phyloP scores from a whole-genome alignment of 2,888 invertebrate species.

The Protodeltote pygarga region DNA sequence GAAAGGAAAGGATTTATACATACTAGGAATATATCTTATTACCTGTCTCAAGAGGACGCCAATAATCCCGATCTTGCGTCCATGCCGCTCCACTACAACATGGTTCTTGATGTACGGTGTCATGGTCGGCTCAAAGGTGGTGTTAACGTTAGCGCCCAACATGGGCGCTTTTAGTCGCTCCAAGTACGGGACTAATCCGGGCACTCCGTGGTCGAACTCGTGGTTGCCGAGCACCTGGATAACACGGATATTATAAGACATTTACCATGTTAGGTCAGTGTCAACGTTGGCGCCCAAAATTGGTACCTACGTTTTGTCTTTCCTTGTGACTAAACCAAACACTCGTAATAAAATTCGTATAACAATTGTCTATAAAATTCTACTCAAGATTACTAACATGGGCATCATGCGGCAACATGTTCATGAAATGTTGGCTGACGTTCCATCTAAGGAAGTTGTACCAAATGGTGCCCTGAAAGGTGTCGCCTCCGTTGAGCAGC shows the following conservation, averaged over 20 bases:
- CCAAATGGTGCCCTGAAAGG: constrained; percentile 91
- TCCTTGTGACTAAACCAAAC: too few relatives aligned
- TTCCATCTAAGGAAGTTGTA: constrained; percentile 92
- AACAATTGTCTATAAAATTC: too few relatives aligned
- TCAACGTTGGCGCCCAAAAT: too few relatives aligned
- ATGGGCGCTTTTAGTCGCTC: constrained; percentile 88
- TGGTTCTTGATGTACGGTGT: constrained; percentile 89
- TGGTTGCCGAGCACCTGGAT: constrained; percentile 95
- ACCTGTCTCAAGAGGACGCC: constrained; percentile 89
- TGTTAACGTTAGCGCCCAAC: constrained; percentile 92
- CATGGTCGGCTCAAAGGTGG: constrained; percentile 88
- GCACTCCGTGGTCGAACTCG: constrained; percentile 93
- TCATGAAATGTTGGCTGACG: constrained; percentile 91
- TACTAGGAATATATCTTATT: too few relatives aligned
- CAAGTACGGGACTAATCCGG: constrained; percentile 91
- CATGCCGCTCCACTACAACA: constrained; percentile 87
- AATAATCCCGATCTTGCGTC: constrained; percentile 91
- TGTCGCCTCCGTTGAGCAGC: constrained; percentile 90
- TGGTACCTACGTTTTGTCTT: too few relatives aligned
- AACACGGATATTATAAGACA: too few relatives aligned
- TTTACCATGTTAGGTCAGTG: too few relatives aligned
- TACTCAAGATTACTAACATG: constrained; percentile 91
- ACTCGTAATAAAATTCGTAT: too few relatives aligned
- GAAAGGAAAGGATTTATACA: too few relatives aligned
- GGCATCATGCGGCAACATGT: constrained; percentile 91